Evolutionary conservation across 2,113 vertebrate species (phyloP), one percentile per base, ranked within the genome.

Genomic region (Antigone vipio): DNA sequence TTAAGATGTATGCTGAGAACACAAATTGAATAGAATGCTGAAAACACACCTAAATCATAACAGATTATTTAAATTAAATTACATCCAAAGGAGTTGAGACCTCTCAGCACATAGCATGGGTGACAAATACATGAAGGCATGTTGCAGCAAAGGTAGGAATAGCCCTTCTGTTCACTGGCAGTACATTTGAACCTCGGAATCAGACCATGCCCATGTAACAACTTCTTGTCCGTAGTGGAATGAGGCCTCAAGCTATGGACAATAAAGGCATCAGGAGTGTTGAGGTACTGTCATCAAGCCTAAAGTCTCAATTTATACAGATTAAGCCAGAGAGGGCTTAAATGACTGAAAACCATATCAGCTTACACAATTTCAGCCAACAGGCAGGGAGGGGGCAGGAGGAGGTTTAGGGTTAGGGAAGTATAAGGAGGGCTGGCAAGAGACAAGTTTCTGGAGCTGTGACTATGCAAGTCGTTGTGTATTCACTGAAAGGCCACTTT

Each of bases 261-360:
- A 9, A 0, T 38, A 59, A 42, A 35, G 67, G 26, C 22, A 23
- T 26, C 26, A 20, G 34, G 53, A 77, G 35, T 27, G 14, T 19
- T 44, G 26, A 21, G n/a, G 16, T 17, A 19, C 29, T 44, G n/a
- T 40, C 73, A 19, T 38, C 56, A 45, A 60, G 26, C 24, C 23
- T 55, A 2, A 75, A 23, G 40, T 19, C 60, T 59, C 1, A 0
- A 3, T 71, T 60, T 52, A 44, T 45, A 35, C 24, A 73, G 20
- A 9, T 85, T 42, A 59, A 88, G n/a, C 45, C 30, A 35, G 40
- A 92, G 59, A 15, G 38, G 16, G 3, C 11, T 49, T 60, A 29
- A 4, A 6, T 60, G 56, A 22, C 24, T 44, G 5, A 74, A 77
- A 42, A 26, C 0, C 14, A 4, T 19, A 29, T 1, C 24, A 20